phyloP scores from a whole-genome alignment of 2,797 vertebrate species.

The Gymnothorax javanicus region DNA sequence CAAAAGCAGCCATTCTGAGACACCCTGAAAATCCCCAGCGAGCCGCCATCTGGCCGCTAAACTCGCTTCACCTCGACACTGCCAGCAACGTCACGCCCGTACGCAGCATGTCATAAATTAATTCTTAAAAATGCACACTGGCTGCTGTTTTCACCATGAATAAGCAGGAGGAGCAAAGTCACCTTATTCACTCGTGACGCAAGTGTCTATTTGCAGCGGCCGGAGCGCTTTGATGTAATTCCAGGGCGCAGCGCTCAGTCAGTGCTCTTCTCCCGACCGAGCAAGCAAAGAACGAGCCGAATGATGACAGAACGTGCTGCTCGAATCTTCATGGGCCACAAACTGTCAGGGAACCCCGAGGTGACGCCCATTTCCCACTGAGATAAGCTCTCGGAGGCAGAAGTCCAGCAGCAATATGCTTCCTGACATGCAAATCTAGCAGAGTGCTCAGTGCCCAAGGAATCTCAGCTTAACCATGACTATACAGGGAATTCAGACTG shows the following conservation, averaged over 20 bases:
- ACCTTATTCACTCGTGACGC: slow-evolving; percentile 50
- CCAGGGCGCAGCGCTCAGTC: not conserved
- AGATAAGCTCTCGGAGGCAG: slow-evolving; percentile 21
- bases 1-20: slow-evolving; percentile 73
- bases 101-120: slow-evolving; percentile 58
- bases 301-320: slow-evolving; percentile 12
- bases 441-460: slow-evolving; percentile 24
- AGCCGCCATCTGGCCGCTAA: slow-evolving; percentile 72
- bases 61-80: slow-evolving; percentile 57
- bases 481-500: no score
- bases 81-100: slow-evolving; percentile 49
- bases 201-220: slow-evolving; percentile 37
- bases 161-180: slow-evolving; percentile 61
- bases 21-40: slow-evolving; percentile 58
- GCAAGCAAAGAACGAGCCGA: slow-evolving; percentile 31
- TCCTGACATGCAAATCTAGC: slow-evolving; percentile 16
- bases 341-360: not conserved
- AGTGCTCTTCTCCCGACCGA: not conserved
- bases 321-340: not conserved
- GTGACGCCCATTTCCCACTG: not conserved
- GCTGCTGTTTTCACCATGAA: slow-evolving; percentile 55
- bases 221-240: not conserved
- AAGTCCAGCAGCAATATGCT: slow-evolving; percentile 30
- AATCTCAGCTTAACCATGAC: slow-evolving; percentile 8
- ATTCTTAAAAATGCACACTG: slow-evolving; percentile 54